phyloP scores from a whole-genome alignment of 2,797 vertebrate genomes.

The Leucoraja ocellata region DNA sequence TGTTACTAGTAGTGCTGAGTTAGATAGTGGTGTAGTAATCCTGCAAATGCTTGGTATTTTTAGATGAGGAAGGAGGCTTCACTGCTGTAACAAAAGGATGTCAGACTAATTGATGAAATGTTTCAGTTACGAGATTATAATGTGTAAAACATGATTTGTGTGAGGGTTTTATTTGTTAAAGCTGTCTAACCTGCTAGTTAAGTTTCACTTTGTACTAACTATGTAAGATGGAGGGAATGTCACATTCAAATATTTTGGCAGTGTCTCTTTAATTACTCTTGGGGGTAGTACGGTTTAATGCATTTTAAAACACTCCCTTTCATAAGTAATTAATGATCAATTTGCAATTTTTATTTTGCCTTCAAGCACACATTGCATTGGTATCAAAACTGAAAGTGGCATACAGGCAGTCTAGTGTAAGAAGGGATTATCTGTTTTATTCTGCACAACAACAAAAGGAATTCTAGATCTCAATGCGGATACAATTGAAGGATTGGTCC shows the following conservation, averaged over 20 bases:
- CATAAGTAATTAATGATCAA: neutral
- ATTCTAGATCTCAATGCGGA: too few relatives aligned
- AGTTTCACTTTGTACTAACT: neutral
- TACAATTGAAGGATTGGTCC: too few relatives aligned
- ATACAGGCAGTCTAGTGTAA: neutral
- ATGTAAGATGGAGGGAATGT: neutral
- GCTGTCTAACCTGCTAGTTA: neutral
- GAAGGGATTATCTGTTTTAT: neutral
- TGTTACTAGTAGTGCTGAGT: neutral
- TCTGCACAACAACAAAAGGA: neutral
- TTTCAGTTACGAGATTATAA: neutral
- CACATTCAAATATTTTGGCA: neutral
- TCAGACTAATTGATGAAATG: neutral
- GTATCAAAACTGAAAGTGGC: neutral
- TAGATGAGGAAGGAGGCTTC: neutral
- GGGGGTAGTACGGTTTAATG: neutral
- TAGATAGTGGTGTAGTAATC: neutral
- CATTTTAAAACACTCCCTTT: neutral
- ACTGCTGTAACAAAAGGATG: neutral
- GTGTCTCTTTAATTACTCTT: neutral
- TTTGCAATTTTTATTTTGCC: neutral
- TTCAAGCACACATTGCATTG: neutral
- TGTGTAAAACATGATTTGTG: neutral
- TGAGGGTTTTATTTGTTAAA: neutral
- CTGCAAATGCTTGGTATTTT: neutral